A percentile compares a stretch with the other conserved stretches of the same genome.
Evolutionary conservation across 2,888 invertebrate genomes (phyloP).

Genomic region (Epinotia bilunana): DNA sequence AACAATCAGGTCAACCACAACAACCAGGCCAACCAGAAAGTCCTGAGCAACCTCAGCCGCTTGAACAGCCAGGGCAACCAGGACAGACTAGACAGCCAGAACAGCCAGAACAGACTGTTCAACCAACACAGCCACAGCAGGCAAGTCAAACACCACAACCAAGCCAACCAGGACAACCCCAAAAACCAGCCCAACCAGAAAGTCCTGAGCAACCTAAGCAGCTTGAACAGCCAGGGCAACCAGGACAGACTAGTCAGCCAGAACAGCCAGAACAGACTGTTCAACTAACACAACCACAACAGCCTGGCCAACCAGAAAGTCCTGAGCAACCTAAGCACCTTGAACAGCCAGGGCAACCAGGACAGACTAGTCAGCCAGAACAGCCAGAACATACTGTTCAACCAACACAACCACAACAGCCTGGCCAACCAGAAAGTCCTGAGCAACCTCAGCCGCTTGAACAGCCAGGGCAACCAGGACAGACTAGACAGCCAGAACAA

Average conservation of each 20-base stretch:
- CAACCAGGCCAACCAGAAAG: conserved; percentile 17
- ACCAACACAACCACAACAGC: conserved; percentile 16
- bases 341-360: neutral
- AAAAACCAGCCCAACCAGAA: neutral
- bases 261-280: too few relatives aligned
- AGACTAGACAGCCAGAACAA: too few relatives aligned
- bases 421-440: conserved; percentile 20
- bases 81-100: neutral
- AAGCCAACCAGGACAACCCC: conserved; percentile 22
- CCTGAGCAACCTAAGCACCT: neutral
- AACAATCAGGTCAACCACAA: conserved; percentile 10
- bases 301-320: neutral
- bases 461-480: conserved; percentile 10
- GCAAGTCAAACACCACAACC: conserved; percentile 15
- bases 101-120: neutral
- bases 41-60: conserved; percentile 12
- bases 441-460: conserved; percentile 18
- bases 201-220: neutral
- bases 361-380: neutral
- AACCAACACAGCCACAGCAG: conserved; percentile 22
- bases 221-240: neutral
- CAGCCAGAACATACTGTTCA: conserved; percentile 13
- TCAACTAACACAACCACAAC: too few relatives aligned
- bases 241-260: neutral
- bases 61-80: conserved; percentile 17